Conservation (phyloP, 2,797 vertebrate species). For the Microtus agrestis region DNA sequence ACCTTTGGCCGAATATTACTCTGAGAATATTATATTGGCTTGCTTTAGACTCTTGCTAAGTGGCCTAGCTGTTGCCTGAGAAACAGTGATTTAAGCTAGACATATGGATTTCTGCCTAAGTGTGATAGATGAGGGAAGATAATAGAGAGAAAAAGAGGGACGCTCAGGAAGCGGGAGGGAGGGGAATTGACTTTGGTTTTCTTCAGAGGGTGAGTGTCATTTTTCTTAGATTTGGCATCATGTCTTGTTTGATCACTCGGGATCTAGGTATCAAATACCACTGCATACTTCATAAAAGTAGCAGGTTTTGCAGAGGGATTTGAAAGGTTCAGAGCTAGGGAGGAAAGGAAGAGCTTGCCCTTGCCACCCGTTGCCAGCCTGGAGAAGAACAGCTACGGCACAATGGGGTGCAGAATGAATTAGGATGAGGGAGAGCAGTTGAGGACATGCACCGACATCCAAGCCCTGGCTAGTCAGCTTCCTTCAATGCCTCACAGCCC, state of each 20-base stretch:
- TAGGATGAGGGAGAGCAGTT: background rate
- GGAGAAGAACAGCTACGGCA: background rate
- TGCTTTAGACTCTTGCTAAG: constrained; percentile 76
- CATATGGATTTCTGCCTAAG: constrained; percentile 79
- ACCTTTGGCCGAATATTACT: constrained; percentile 66
- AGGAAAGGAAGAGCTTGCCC: background rate
- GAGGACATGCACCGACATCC: background rate
- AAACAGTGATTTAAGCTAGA: constrained; percentile 75
- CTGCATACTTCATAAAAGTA: constrained; percentile 23
- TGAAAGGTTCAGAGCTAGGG: background rate
- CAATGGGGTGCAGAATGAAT: background rate
- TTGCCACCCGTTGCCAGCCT: background rate
- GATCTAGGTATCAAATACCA: constrained; percentile 44
- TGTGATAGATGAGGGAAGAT: constrained; percentile 78
- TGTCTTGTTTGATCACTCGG: constrained; percentile 70
- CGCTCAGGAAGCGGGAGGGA: background rate
- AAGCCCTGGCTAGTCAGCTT: background rate
- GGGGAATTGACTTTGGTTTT: constrained; percentile 74
- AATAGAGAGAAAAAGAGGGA: constrained; percentile 42
- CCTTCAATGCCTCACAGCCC: background rate
- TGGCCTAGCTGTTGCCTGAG: constrained; percentile 76
- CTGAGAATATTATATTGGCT: constrained; percentile 67
- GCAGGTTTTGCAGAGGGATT: background rate
- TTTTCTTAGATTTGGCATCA: constrained; percentile 77
- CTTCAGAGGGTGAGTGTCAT: constrained; percentile 64